Base-by-base conservation (phyloP, 2,113 vertebrate species). In the Murina feae region DNA sequence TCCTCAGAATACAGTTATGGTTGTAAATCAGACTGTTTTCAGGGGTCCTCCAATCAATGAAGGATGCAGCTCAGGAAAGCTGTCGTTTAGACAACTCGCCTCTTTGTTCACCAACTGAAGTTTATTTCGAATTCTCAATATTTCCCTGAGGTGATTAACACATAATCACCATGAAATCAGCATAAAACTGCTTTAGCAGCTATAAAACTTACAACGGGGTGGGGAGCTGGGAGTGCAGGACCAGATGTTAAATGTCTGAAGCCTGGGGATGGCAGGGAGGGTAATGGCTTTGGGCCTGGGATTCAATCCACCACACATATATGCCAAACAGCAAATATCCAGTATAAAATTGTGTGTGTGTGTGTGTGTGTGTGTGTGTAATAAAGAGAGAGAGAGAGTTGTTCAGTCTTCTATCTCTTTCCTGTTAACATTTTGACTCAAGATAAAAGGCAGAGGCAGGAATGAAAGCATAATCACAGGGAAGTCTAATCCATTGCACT, bases 141-240 rank as follows among this genome's bases (percentile, higher is more conserved):
- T 68, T 10, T 90, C 81, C 30, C 76, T 17, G 42, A 93, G 42
- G 66, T 83, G 37, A 94, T 90, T 80, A 93, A 78, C 71, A 89
- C 1, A 1, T 71, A 90, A 85, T 87, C 44, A 47, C 65, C 63
- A 63, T 60, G 58, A 95, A 95, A 91, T 49, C 30, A 86, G 72
- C 32, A 2, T 90, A 69, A 63, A 94, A 85, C 94, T 82, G 66
- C 30, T 81, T 95, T 90, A 53, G 51, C 5, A 76, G 9, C n/a
- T 58, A 75, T 85, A 69, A 94, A 92, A 60, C 37, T 74, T 80
- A 94, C 47, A 95, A 60, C 58, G 68, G 32, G 39, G 53, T 53
- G 14, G 28, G 72, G 55, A 42, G 28, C 23, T 84, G 23, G 25
- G 42, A 84, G 53, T 18, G 1, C 1, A 39, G 39, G 71, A 17